These are phyloP conservation scores for Geopemphigus sp. DNA, from an alignment of 1,140 invertebrate genomes.

Conservation along the genomic window DNA sequence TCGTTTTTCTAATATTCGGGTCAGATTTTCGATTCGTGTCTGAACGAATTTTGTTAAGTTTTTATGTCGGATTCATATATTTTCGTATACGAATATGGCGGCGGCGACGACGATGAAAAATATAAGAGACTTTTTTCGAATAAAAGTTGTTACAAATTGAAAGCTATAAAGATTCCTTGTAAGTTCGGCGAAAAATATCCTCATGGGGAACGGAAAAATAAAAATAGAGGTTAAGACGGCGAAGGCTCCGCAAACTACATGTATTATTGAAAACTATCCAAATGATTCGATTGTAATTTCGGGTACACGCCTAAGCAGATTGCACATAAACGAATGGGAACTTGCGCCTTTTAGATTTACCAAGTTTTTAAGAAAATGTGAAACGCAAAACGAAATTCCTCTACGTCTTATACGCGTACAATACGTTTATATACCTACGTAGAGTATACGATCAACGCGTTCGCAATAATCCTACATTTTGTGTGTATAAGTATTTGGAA, in stretches of 20 bases:
- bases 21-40: neutral
- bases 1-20: neutral
- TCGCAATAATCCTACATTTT: neutral
- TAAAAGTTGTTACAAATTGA: conserved; percentile 21
- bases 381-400: neutral
- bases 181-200: conserved; percentile 24
- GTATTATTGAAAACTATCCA: conserved; percentile 34
- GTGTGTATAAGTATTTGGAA: neutral
- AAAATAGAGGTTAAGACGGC: conserved; percentile 15
- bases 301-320: neutral
- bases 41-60: neutral
- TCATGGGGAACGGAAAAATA: neutral
- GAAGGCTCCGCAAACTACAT: neutral
- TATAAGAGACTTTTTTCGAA: neutral
- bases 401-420: no score
- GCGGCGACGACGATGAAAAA: neutral
- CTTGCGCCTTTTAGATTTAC: neutral
- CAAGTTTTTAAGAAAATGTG: conserved; percentile 12
- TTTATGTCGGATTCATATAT: neutral
- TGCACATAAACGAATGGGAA: neutral
- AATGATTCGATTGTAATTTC: conserved; percentile 13
- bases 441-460: neutral
- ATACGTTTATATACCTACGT: no score
- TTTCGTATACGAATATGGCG: neutral
- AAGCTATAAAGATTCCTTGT: conserved; percentile 20